Percentiles rank a stretch among this genome's conserved stretches.
Conservation (phyloP, 2,113 vertebrate species). For the Entelurus aequoreus region DNA sequence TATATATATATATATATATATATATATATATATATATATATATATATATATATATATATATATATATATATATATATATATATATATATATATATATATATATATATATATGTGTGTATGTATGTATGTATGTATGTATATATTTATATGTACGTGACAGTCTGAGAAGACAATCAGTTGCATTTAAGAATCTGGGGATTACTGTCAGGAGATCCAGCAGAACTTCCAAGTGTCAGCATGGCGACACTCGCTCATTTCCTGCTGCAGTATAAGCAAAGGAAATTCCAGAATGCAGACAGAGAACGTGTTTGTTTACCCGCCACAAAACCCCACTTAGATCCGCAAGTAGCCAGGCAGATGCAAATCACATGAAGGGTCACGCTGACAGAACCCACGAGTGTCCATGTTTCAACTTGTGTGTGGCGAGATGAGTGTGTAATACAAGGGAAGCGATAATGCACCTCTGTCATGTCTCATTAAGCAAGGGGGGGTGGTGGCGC, state of each 20-base stretch:
- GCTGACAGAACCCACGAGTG: conserved; percentile 12
- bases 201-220: background rate
- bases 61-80: no score
- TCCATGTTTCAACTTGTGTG: conserved; percentile 37
- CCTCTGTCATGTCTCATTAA: conserved; percentile 56
- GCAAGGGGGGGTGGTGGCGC: conserved; percentile 7
- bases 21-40: no score
- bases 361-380: conserved; percentile 41
- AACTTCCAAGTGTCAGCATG: conserved; percentile 39
- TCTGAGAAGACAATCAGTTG: background rate
- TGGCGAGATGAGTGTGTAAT: conserved; percentile 43
- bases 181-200: background rate
- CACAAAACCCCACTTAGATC: conserved; percentile 25
- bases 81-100: no score
- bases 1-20: no score
- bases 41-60: no score
- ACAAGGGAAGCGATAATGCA: conserved; percentile 38
- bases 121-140: no score
- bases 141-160: conserved; percentile 2
- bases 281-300: conserved; percentile 50
- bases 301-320: conserved; percentile 56
- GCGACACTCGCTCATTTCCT: conserved; percentile 7
- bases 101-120: no score
- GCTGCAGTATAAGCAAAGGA: conserved; percentile 38
- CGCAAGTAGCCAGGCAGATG: conserved; percentile 38